Conservation (phyloP, 2,888 invertebrate genomes). For the Caenorhabditis sp. region DNA sequence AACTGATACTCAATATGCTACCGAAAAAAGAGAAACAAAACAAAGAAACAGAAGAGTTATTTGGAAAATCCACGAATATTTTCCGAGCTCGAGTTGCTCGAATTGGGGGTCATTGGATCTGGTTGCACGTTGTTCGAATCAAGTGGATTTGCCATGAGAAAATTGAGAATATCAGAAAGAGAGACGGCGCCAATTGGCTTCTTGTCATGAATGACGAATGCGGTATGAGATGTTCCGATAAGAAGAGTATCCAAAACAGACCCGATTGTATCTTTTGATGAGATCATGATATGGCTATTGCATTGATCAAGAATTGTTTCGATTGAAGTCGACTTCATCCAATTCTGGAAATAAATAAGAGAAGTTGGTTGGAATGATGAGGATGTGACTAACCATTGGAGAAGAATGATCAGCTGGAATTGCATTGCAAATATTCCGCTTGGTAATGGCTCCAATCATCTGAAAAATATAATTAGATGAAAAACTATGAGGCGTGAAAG, state of each 20-base stretch:
- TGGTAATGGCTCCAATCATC: constrained; percentile 29
- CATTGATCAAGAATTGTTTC: background rate
- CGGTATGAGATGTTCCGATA: constrained; percentile 15
- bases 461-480: constrained; percentile 3
- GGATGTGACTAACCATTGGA: constrained; percentile 4
- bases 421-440: constrained; percentile 31
- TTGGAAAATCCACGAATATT: constrained; percentile 2
- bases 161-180: constrained; percentile 32
- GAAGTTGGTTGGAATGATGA: too few relatives aligned
- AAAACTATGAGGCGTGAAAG: constrained; percentile 10
- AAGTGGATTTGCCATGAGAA: constrained; percentile 17
- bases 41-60: background rate
- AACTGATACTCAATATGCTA: constrained; percentile 11
- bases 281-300: constrained; percentile 17
- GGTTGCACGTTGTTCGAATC: constrained; percentile 15
- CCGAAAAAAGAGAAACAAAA: background rate
- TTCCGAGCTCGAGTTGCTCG: constrained; percentile 3
- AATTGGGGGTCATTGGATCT: constrained; percentile 7
- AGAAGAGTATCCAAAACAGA: constrained; percentile 25
- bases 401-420: constrained; percentile 7
- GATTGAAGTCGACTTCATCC: background rate
- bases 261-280: constrained; percentile 20
- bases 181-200: constrained; percentile 38
- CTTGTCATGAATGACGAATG: constrained; percentile 27
- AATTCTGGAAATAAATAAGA: background rate